Base-by-base conservation (phyloP, 2,888 invertebrate species). In the Nephrotoma appendiculata region DNA sequence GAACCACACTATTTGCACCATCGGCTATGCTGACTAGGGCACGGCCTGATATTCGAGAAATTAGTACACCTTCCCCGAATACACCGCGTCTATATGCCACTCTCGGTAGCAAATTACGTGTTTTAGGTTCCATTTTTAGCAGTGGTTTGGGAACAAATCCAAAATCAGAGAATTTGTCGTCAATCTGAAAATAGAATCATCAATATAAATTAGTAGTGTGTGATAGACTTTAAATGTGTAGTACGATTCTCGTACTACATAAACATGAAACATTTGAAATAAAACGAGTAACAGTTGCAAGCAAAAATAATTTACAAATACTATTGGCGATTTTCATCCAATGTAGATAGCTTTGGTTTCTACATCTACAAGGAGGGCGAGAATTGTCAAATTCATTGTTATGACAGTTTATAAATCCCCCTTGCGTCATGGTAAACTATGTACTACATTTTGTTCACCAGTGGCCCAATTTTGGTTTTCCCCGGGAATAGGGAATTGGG, bases 1-100 rank as follows among this genome's bases (percentile, higher is more conserved):
- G 97, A 0, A 97, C 96, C 4, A 98, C 97, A 89, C 96, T 96
- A 90, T 97, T 97, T 11, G 96, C 95, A 15, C 97, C 96, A 89
- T 97, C 97, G 0, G 98, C 96, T 0, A 97, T 96, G 89, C 98
- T 98, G 87, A 98, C 96, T 87, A 96, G 92, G 0, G 97, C 97
- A 86, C 96, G 94, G 71, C 96, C 96, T 45, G 95, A 95, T 1
- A 96, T 95, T 86, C 97, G 92, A 0, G 98, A 98, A 86, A 98
- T 95, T 5, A 98, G 92, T 0, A 98, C 96, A 6, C 98, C 98
- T 91, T 97, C 97, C 0, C 97, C 98, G 90, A 98, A 97, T 0
- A 97, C 97, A 0, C 97, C 96, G 19, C 96, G 94, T 52, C 96
- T 94, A 91, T 97, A 97, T 0, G 97, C 96, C 2, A 98, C 96